Conservation (phyloP, 2,113 vertebrate species). For the Syngnathus scovelli region DNA sequence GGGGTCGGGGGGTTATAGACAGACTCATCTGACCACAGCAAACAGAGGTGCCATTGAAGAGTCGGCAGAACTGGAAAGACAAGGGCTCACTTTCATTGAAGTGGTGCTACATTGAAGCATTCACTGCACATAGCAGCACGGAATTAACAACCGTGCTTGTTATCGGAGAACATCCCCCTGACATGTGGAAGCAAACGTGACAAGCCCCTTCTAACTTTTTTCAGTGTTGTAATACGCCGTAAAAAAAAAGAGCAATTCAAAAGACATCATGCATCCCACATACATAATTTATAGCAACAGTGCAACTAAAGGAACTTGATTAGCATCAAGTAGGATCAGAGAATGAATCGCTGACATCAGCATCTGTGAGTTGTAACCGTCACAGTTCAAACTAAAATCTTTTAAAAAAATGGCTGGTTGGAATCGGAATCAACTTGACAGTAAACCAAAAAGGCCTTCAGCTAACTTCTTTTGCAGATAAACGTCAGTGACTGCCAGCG, state of each 20-base stretch:
- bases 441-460: conserved; percentile 31
- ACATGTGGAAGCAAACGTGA: neutral
- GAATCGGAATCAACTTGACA: too few relatives aligned
- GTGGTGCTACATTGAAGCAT: conserved; percentile 42
- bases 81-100: conserved; percentile 60
- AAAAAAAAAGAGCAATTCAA: neutral
- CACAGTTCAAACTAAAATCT: too few relatives aligned
- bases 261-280: neutral
- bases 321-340: too few relatives aligned
- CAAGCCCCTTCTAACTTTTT: neutral
- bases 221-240: neutral
- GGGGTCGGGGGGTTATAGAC: conserved; percentile 32
- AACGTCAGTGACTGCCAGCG: conserved; percentile 34
- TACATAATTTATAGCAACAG: too few relatives aligned
- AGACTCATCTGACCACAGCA: conserved; percentile 62
- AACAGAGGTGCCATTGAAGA: conserved; percentile 71
- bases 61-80: conserved; percentile 45
- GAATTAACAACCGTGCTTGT: conserved; percentile 28
- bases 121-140: conserved; percentile 36
- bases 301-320: too few relatives aligned
- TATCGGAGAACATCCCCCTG: conserved; percentile 7
- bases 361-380: too few relatives aligned
- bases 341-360: too few relatives aligned
- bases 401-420: too few relatives aligned
- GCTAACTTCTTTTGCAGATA: conserved; percentile 46